Evolutionary conservation across 2,797 vertebrate genomes (phyloP).

Genomic region (Emys orbicularis): DNA sequence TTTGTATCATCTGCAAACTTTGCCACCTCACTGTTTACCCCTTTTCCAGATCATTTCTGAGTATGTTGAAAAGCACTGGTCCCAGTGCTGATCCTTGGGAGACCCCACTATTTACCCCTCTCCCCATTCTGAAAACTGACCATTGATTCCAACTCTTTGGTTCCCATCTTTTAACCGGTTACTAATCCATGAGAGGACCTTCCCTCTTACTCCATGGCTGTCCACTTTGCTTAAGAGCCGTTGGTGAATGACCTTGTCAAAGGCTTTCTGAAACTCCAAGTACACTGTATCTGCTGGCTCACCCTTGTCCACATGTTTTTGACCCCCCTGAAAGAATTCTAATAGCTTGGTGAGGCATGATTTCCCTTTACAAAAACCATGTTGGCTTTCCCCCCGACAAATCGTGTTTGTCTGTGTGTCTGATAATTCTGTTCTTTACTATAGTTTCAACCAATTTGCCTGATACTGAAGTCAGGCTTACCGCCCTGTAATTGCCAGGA

Average conservation of each 20-base stretch:
- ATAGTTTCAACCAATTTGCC: not conserved
- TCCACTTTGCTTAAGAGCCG: not conserved
- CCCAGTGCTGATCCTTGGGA: not conserved
- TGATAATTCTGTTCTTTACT: not conserved
- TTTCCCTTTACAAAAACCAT: not conserved
- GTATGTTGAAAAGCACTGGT: not conserved
- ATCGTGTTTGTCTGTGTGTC: not conserved
- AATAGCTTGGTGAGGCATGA: not conserved
- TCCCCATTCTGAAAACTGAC: not conserved
- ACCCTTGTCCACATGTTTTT: not conserved
- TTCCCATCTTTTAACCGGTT: not conserved
- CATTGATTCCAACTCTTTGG: not conserved
- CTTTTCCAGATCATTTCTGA: not conserved
- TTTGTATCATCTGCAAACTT: not conserved
- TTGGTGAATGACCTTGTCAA: not conserved
- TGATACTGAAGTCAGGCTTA: not conserved
- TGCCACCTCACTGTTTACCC: not conserved
- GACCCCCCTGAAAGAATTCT: not conserved
- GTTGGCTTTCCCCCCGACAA: not conserved
- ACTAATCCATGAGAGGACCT: too few species aligned
- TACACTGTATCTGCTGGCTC: not conserved
- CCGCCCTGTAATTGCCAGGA: not conserved
- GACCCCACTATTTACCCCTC: not conserved
- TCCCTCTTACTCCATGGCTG: not conserved
- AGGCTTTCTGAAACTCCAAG: not conserved